phyloP scores from a whole-genome alignment of 92 coral and sea anemone genomes.

The Epizoanthus fatuus region DNA sequence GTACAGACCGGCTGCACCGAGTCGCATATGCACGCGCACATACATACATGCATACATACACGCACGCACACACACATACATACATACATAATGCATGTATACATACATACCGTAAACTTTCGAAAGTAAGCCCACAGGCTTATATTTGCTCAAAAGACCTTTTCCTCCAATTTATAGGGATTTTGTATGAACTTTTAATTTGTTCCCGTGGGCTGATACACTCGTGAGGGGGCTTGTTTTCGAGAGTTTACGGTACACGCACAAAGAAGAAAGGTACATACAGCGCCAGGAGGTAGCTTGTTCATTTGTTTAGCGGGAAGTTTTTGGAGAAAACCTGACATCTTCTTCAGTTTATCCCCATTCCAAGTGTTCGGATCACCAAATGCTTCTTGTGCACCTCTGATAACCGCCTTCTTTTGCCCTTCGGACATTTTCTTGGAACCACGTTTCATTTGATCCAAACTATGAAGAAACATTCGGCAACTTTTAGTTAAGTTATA shows the following conservation, averaged over 20 bases:
- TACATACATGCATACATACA: neutral
- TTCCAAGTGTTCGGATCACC: slow-evolving; percentile 61
- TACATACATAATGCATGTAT: neutral
- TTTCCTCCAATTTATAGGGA: too few species aligned
- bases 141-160: too few species aligned
- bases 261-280: neutral
- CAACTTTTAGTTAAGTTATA: too few species aligned
- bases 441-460: slow-evolving; percentile 32
- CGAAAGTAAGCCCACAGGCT: too few species aligned
- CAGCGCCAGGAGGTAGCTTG: slow-evolving; percentile 40
- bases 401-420: slow-evolving; percentile 50
- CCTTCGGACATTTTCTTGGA: slow-evolving; percentile 19
- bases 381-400: slow-evolving; percentile 59
- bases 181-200: neutral
- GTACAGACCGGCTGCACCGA: neutral
- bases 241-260: neutral
- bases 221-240: neutral
- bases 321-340: slow-evolving; percentile 10
- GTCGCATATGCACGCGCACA: too few species aligned
- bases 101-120: too few species aligned
- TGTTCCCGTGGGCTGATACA: neutral
- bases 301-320: slow-evolving; percentile 37
- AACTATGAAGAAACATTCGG: neutral
- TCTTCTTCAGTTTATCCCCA: slow-evolving; percentile 37
- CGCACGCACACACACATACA: neutral